phyloP scores from a whole-genome alignment of 2,888 invertebrate genomes.

The Phortica magna region DNA sequence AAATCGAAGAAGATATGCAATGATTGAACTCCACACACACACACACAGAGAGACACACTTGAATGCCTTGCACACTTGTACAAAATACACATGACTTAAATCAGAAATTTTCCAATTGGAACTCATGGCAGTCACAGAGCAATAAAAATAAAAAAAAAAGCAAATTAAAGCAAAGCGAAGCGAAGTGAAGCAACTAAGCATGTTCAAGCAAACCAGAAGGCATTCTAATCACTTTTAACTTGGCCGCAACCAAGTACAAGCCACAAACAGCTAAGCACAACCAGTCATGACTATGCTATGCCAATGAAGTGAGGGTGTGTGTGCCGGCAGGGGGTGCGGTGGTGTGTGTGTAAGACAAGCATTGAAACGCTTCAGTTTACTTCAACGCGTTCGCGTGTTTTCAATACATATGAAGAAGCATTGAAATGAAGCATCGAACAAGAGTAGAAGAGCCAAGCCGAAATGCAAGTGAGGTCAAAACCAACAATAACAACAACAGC shows the following conservation, averaged over 20 bases:
- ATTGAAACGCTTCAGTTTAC: not conserved
- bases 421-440: not conserved
- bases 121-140: not conserved
- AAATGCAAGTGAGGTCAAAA: slow-evolving; percentile 30
- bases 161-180: not conserved
- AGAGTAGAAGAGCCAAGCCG: not conserved
- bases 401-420: not conserved
- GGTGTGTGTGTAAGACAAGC: too few species aligned
- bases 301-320: not conserved
- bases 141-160: too few species aligned
- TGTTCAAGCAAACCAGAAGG: not conserved
- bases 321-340: too few species aligned
- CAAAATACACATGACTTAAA: slow-evolving; percentile 14
- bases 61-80: not conserved
- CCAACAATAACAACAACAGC: too few species aligned
- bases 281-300: not conserved
- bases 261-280: slow-evolving; percentile 14
- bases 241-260: slow-evolving; percentile 16
- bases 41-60: not conserved
- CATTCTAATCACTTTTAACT: slow-evolving; percentile 31
- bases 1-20: not conserved
- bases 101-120: slow-evolving; percentile 12
- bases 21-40: not conserved
- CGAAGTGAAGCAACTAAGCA: not conserved
- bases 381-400: not conserved